phyloP scores from a whole-genome alignment of 2,797 vertebrate genomes.

The Danio jaintianensis region DNA sequence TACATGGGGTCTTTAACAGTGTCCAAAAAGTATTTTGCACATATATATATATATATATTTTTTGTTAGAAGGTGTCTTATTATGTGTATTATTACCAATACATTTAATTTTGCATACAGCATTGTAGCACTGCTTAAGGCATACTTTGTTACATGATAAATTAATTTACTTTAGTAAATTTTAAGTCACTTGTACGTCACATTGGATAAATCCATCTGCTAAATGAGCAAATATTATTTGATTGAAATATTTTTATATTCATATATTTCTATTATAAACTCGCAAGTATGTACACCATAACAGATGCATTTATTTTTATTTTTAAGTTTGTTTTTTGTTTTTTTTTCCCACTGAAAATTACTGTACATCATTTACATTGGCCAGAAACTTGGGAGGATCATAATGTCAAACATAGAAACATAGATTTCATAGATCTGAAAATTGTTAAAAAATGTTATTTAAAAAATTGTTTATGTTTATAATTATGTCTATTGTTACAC shows the following conservation, averaged over 20 bases:
- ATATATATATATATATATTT: too few relatives aligned
- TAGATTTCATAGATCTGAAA: slow-evolving; percentile 33
- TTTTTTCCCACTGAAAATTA: background rate
- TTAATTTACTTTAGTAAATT: background rate
- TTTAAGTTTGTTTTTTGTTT: too few relatives aligned
- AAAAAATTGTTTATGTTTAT: slow-evolving; percentile 51
- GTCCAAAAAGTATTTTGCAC: background rate
- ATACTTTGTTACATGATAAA: background rate
- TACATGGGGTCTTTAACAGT: background rate
- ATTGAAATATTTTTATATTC: too few relatives aligned
- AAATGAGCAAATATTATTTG: too few relatives aligned
- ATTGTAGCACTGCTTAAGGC: background rate
- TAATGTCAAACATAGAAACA: background rate
- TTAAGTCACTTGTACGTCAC: too few relatives aligned
- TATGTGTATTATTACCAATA: background rate
- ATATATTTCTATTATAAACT: background rate
- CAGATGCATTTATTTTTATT: background rate
- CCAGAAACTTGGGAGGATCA: slow-evolving; percentile 16
- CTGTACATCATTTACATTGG: slow-evolving; percentile 19
- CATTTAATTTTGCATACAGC: background rate
- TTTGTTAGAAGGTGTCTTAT: background rate
- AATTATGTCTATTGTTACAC: slow-evolving; percentile 53
- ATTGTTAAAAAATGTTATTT: slow-evolving; percentile 57
- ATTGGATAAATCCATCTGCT: too few relatives aligned
- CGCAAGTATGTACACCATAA: background rate